phyloP scores from a whole-genome alignment of 2,888 invertebrate genomes.

The Omphaloscelis lunosa region DNA sequence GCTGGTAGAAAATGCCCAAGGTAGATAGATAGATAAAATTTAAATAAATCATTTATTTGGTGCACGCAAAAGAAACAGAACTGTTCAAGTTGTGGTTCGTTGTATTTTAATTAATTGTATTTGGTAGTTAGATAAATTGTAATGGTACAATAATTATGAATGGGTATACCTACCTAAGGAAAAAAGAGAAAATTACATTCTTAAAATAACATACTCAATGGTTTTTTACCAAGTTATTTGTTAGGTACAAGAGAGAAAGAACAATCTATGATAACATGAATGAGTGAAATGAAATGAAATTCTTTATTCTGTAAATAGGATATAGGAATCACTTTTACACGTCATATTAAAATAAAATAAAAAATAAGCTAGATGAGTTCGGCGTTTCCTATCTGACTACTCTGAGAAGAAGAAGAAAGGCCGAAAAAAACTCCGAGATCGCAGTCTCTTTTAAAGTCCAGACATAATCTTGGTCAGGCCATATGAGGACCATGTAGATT shows the following conservation, averaged over 20 bases:
- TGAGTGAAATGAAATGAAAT: no score
- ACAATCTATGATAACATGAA: constrained; percentile 17
- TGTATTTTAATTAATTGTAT: constrained; percentile 1
- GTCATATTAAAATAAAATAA: no score
- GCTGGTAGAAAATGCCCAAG: neutral
- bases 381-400: no score
- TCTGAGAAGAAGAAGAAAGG: no score
- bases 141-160: neutral
- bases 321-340: no score
- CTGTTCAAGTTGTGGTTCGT: neutral
- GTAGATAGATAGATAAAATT: neutral
- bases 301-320: no score
- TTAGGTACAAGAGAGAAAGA: neutral
- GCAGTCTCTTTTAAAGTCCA: no score
- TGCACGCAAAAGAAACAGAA: neutral
- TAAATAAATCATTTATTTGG: neutral
- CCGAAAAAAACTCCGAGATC: no score
- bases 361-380: no score
- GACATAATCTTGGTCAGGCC: no score
- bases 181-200: neutral
- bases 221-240: neutral
- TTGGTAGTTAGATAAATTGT: constrained; percentile 2
- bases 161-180: neutral
- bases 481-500: no score
- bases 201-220: neutral